These are phyloP conservation scores for Drosophila monieri DNA, from an alignment of 2,888 invertebrate genomes.

Conservation along the genomic window DNA sequence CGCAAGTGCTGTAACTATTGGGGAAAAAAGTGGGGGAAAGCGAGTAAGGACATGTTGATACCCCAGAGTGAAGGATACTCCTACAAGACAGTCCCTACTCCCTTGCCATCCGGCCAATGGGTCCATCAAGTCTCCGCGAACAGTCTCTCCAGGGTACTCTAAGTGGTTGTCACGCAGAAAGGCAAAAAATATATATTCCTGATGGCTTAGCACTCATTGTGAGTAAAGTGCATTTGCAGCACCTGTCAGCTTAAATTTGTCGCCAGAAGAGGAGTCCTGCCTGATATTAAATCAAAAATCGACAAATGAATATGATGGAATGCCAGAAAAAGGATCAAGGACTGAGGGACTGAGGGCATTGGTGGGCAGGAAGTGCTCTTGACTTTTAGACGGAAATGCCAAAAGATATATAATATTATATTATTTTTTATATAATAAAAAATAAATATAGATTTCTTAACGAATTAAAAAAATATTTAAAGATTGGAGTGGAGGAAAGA, in stretches of 20 bases:
- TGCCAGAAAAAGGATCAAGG: constrained; percentile 3
- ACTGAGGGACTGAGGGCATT: constrained; percentile 13
- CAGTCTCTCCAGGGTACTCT: neutral
- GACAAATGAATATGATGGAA: neutral
- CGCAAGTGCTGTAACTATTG: neutral
- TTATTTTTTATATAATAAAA: neutral
- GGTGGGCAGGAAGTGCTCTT: constrained; percentile 57
- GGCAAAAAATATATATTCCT: constrained; percentile 1
- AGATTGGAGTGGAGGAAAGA: neutral
- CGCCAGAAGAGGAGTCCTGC: neutral
- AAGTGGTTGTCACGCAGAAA: neutral
- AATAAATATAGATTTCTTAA: constrained; percentile 3
- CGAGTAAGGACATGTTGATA: neutral
- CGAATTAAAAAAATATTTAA: neutral
- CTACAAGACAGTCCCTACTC: neutral
- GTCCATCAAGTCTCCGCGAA: neutral
- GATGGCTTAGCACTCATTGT: neutral
- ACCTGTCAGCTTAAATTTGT: neutral
- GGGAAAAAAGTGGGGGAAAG: neutral
- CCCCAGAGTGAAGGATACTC: neutral
- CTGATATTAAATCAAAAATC: constrained; percentile 2
- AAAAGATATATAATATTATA: too few relatives aligned
- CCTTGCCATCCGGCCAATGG: too few relatives aligned
- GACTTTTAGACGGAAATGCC: constrained; percentile 58
- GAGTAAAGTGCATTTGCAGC: neutral